Base-by-base conservation (phyloP, 2,888 invertebrate genomes). In the Tetropium fuscum region DNA sequence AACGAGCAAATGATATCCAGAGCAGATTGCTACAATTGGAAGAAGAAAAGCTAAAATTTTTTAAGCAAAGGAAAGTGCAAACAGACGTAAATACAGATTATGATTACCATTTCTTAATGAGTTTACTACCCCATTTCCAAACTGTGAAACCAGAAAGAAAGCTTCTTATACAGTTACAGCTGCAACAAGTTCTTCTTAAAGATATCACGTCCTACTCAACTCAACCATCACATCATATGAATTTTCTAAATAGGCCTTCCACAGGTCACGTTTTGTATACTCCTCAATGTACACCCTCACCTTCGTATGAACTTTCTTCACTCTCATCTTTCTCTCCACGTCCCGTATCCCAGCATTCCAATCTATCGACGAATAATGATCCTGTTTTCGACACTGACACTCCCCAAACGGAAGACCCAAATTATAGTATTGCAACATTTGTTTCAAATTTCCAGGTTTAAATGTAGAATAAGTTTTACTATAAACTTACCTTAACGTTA, bases 111-210 rank as follows among this genome's bases (percentile, higher is more conserved):
- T 54, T 45, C 25, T 45, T 54, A 54, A 54, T 54, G 34, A 11
- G 55, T 55, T 47, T 55, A 45, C 34, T 55, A 34, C 47, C 55
- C 36, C 55, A 55, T 48, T 55, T 55, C 20, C 15, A 55, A 47
- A 55, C 18, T 45, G 27, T 55, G 13, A 55, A 47, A 47, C 47
- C 34, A 34, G 55, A 48, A 34, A 45, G 55, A 55, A 55, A 55
- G 47, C 47, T 45, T 15, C 41, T 16, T 34, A 22, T 56, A 27
- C 36, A 49, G 22, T 36, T 36, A 36, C 34, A 49, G 36, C 19
- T 49, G 36, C 49, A 36, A 36, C 49, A 49, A 49, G 19, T 36
- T 19, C 49, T 49, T 49, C 36, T 36, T 49, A 20, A 49, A 5
- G 49, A 49, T 19, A 16, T 47, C 47, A 47, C 22, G 15, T 36